phyloP scores from a whole-genome alignment of 2,113 vertebrate species.

The Archilochus colubris region DNA sequence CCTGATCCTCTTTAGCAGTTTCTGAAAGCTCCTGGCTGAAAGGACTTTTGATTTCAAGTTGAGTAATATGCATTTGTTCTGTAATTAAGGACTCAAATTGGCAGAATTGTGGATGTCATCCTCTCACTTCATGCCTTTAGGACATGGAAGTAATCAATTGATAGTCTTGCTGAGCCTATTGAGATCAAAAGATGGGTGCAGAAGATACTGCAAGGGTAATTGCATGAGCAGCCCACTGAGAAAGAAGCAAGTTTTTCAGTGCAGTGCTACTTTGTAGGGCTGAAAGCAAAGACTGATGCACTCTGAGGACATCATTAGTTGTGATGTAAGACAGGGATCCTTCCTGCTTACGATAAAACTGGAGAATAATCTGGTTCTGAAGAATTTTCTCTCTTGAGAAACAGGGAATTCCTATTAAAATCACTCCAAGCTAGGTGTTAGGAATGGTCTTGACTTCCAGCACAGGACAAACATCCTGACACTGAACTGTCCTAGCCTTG shows the following conservation, averaged over 20 bases:
- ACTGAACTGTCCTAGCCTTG: neutral
- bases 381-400: neutral
- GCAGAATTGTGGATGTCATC: neutral
- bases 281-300: neutral
- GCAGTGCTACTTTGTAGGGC: neutral
- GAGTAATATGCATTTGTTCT: slow-evolving; percentile 23
- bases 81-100: slow-evolving; percentile 64
- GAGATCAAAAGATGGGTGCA: neutral
- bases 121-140: slow-evolving; percentile 31
- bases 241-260: neutral
- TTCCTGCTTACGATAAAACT: neutral
- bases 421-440: neutral
- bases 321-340: neutral
- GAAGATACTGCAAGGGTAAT: slow-evolving; percentile 11
- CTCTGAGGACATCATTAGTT: neutral
- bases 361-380: neutral
- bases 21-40: neutral
- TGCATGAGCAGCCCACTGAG: neutral
- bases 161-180: neutral
- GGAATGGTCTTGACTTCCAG: neutral
- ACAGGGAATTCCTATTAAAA: neutral
- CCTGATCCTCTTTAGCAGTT: neutral
- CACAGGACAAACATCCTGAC: neutral
- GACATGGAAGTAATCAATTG: slow-evolving; percentile 25
- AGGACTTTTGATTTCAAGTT: neutral